A percentile compares a stretch with the other conserved stretches of the same genome.
phyloP scores from a whole-genome alignment of 1,140 invertebrate species.

The Nilaparvata lugens region DNA sequence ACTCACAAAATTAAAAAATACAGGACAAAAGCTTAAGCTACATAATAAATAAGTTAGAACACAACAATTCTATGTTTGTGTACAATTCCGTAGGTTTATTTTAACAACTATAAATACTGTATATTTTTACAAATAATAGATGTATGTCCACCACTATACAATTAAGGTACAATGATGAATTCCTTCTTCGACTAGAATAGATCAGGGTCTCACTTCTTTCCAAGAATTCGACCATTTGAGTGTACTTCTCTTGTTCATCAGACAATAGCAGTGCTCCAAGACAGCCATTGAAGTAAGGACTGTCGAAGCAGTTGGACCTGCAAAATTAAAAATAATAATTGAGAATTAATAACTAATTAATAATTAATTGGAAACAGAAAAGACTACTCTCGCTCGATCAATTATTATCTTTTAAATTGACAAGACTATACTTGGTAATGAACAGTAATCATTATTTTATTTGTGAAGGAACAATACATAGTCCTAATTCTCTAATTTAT shows the following conservation, averaged over 20 bases:
- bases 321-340: conserved; percentile 22
- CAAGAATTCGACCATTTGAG: conserved; percentile 49
- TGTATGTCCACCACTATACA: background rate
- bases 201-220: conserved; percentile 27
- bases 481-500: too few relatives aligned
- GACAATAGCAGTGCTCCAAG: conserved; percentile 47
- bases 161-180: conserved; percentile 15
- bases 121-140: conserved; percentile 12
- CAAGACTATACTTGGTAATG: too few relatives aligned
- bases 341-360: too few relatives aligned
- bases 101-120: conserved; percentile 14
- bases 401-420: too few relatives aligned
- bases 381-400: too few relatives aligned
- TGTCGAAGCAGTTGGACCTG: conserved; percentile 50
- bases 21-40: conserved; percentile 18
- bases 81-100: conserved; percentile 18
- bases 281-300: conserved; percentile 52
- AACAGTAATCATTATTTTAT: too few relatives aligned
- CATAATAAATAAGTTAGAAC: conserved; percentile 27
- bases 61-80: conserved; percentile 18
- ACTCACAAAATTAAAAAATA: conserved; percentile 17
- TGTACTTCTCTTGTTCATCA: conserved; percentile 46
- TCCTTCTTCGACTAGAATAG: conserved; percentile 23
- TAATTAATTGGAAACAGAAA: too few relatives aligned
- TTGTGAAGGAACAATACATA: too few relatives aligned